Evolutionary conservation across 1,140 invertebrate genomes (phyloP).

Genomic region (Platyura marginata): DNA sequence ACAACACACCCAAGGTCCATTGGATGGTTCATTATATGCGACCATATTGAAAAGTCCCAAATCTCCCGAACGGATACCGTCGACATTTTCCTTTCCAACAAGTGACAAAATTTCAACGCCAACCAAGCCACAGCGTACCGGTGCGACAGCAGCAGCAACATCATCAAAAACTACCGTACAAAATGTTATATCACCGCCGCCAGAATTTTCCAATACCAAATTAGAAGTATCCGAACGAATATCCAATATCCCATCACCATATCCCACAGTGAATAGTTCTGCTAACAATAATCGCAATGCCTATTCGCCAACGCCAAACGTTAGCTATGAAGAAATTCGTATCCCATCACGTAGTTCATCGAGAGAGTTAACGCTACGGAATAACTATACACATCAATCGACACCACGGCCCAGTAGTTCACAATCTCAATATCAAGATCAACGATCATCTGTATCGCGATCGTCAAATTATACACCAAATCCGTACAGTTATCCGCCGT

Average conservation of each 20-base stretch:
- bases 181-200: neutral
- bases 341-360: conserved; percentile 1
- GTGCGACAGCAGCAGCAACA: neutral
- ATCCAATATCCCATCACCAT: neutral
- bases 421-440: conserved; percentile 1
- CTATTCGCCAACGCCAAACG: neutral
- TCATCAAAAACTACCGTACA: neutral
- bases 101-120: neutral
- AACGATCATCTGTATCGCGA: neutral
- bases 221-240: neutral
- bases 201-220: neutral
- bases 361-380: neutral
- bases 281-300: neutral
- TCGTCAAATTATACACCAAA: conserved; percentile 1
- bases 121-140: neutral
- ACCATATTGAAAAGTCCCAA: conserved; percentile 5
- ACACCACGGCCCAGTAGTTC: conserved; percentile 1
- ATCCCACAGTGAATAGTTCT: neutral
- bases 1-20: conserved; percentile 5
- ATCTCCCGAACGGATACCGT: neutral
- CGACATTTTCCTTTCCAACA: neutral
- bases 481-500: neutral
- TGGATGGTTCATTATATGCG: conserved; percentile 7
- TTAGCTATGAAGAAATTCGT: neutral
- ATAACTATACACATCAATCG: neutral